Percentiles rank a stretch among this genome's conserved stretches.
Evolutionary conservation across 2,888 invertebrate species (phyloP).

Genomic region (Thalpophila matura): DNA sequence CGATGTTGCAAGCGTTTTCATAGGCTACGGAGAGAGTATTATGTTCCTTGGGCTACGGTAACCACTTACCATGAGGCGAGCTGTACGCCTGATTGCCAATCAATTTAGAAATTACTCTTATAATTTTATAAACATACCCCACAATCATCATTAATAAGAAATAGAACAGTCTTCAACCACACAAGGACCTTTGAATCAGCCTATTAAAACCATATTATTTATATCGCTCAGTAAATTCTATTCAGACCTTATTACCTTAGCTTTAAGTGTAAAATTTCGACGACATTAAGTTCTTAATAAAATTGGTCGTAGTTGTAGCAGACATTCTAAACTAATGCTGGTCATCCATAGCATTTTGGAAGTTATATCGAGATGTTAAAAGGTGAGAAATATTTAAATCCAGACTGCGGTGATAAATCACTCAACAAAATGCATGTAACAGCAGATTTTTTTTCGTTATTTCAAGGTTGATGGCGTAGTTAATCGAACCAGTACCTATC

Average conservation of each 20-base stretch:
- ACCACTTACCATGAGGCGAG: too few species aligned
- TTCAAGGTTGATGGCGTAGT: too few species aligned
- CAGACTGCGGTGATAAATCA: too few species aligned
- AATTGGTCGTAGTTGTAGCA: conserved; percentile 21
- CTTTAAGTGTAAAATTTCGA: conserved; percentile 7
- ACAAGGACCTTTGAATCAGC: conserved; percentile 44
- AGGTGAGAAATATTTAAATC: neutral
- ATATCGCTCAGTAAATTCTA: neutral
- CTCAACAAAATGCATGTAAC: too few species aligned
- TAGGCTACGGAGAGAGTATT: too few species aligned
- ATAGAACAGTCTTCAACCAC: conserved; percentile 17
- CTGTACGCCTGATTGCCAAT: too few species aligned
- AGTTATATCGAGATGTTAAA: neutral
- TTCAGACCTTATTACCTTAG: conserved; percentile 1
- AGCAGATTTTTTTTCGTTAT: too few species aligned
- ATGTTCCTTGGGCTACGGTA: too few species aligned
- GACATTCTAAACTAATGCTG: conserved; percentile 17
- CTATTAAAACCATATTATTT: conserved; percentile 32
- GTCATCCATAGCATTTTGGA: conserved; percentile 1
- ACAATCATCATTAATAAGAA: conserved; percentile 2
- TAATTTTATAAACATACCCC: neutral
- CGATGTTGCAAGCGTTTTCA: too few species aligned
- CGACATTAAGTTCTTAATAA: conserved; percentile 9
- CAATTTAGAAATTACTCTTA: neutral
- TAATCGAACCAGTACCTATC: too few species aligned